These are phyloP conservation scores for Amphiura filiformis DNA, from an alignment of 35 echinoderm and acorn worm species.

Conservation along the genomic window DNA sequence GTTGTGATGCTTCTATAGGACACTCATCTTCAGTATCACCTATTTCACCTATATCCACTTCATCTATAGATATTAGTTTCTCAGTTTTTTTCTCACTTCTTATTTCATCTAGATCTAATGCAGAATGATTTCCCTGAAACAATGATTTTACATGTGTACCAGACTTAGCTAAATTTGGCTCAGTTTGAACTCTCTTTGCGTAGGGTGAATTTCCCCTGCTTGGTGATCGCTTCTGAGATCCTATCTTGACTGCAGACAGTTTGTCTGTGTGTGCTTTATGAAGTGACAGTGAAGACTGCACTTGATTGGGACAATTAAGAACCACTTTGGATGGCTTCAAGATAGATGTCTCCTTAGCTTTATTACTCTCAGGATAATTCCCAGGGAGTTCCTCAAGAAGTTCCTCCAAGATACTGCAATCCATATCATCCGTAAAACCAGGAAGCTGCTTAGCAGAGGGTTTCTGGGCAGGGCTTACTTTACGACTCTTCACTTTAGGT, in stretches of 20 bases:
- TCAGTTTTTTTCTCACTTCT: no score
- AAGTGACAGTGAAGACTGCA: background rate
- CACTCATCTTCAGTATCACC: background rate
- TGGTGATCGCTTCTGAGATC: slow-evolving; percentile 40
- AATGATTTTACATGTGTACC: background rate
- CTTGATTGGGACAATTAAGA: background rate
- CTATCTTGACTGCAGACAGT: background rate
- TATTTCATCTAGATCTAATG: no score
- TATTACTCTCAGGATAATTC: background rate
- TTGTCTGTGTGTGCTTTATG: background rate
- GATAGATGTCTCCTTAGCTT: background rate
- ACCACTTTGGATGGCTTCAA: slow-evolving; percentile 18
- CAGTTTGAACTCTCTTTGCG: slow-evolving; percentile 23
- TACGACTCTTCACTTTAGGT: background rate
- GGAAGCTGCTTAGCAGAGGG: background rate
- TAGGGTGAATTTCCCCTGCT: slow-evolving; percentile 49
- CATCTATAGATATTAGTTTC: no score
- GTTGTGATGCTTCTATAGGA: background rate
- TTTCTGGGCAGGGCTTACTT: background rate
- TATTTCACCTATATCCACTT: no score
- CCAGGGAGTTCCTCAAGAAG: background rate
- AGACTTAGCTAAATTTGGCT: background rate
- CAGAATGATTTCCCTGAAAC: no score
- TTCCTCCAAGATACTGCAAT: background rate
- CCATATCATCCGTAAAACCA: background rate